A percentile compares a stretch with the other conserved stretches of the same genome.
Evolutionary conservation across 2,113 vertebrate genomes (phyloP).

Genomic region (Physeter macrocephalus): DNA sequence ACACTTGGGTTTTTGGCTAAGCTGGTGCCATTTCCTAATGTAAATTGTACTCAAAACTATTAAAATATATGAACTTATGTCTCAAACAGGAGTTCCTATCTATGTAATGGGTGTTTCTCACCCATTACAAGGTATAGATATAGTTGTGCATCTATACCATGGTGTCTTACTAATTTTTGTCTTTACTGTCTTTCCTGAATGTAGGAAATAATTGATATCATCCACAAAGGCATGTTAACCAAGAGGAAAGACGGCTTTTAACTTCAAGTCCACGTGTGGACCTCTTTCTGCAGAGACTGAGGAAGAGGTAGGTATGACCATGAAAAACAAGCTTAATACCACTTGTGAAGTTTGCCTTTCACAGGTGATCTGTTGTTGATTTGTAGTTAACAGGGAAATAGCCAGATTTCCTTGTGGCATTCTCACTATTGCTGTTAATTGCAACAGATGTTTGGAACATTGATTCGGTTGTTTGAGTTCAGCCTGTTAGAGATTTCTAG

Average conservation of each 20-base stretch:
- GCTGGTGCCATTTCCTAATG: not conserved
- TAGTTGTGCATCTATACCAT: not conserved
- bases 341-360: not conserved
- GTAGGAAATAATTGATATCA: not conserved
- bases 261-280: not conserved
- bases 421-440: not conserved
- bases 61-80: not conserved
- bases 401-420: not conserved
- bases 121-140: not conserved
- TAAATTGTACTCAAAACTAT: not conserved
- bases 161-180: not conserved
- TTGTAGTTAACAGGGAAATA: not conserved
- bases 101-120: not conserved
- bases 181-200: not conserved
- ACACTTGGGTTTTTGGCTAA: not conserved
- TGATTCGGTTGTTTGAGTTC: not conserved
- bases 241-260: not conserved
- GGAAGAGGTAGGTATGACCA: not conserved
- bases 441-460: not conserved
- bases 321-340: not conserved
- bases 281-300: not conserved
- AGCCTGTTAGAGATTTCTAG: not conserved
- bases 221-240: not conserved
- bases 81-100: not conserved
- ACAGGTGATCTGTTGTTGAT: not conserved